These are phyloP conservation scores for Eublepharis macularius DNA, from an alignment of 2,113 vertebrate species.

Conservation along the genomic window DNA sequence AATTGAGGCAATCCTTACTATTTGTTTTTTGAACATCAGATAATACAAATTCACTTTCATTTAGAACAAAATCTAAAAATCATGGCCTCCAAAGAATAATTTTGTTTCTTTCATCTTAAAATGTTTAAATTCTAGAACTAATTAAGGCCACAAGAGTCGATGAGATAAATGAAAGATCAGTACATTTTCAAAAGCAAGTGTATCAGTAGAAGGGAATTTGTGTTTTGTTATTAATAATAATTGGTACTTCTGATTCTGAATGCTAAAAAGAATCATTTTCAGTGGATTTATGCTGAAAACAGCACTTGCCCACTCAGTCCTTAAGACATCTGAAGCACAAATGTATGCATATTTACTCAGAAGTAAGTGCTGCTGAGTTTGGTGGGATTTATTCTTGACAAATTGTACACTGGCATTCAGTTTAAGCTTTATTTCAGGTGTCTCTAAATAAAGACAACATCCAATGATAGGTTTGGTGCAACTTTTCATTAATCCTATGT, in stretches of 20 bases:
- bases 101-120: neutral
- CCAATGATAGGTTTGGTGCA: neutral
- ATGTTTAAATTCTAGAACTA: neutral
- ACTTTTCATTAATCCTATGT: neutral
- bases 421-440: neutral
- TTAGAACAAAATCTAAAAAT: neutral
- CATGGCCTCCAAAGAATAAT: neutral
- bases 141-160: neutral
- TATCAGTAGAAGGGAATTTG: neutral
- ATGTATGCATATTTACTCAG: neutral
- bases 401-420: neutral
- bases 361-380: neutral
- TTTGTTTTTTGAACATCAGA: neutral
- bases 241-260: neutral
- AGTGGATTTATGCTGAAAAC: neutral
- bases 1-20: slow-evolving; percentile 15
- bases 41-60: neutral
- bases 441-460: neutral
- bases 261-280: neutral
- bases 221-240: neutral
- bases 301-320: neutral
- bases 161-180: neutral
- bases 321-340: neutral
- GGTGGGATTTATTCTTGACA: too few relatives aligned
- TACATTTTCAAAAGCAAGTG: neutral